Evolutionary conservation across 1,140 invertebrate species (phyloP).

Genomic region (Ceratosolen solmsi): DNA sequence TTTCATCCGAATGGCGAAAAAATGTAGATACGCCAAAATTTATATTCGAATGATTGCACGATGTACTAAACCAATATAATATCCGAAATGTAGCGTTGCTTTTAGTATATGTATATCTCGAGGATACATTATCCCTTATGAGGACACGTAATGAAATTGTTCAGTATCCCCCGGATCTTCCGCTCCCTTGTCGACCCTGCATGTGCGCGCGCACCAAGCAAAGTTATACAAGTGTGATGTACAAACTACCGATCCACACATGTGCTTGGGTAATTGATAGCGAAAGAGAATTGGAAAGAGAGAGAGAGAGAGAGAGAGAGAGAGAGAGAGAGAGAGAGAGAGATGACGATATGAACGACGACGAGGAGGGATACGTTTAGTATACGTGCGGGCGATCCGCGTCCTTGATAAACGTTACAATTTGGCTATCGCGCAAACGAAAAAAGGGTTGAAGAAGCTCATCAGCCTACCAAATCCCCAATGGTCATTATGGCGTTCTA

Average conservation of each 20-base stretch:
- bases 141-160: constrained; percentile 67
- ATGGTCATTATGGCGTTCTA: neutral
- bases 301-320: neutral
- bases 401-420: constrained; percentile 6
- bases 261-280: neutral
- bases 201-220: neutral
- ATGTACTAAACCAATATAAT: neutral
- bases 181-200: neutral
- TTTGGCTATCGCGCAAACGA: neutral
- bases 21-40: neutral
- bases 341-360: too few species aligned
- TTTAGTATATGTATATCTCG: neutral
- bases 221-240: constrained; percentile 19
- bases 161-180: constrained; percentile 55
- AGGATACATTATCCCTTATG: constrained; percentile 63
- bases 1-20: too few species aligned
- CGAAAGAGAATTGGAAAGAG: neutral
- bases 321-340: neutral
- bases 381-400: neutral
- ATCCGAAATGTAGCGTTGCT: constrained; percentile 3
- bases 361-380: neutral
- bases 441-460: neutral
- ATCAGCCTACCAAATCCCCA: neutral
- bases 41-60: neutral
- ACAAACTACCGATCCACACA: constrained; percentile 2